phyloP scores from a whole-genome alignment of 1,140 invertebrate species.

The Lordiphosa collinella region DNA sequence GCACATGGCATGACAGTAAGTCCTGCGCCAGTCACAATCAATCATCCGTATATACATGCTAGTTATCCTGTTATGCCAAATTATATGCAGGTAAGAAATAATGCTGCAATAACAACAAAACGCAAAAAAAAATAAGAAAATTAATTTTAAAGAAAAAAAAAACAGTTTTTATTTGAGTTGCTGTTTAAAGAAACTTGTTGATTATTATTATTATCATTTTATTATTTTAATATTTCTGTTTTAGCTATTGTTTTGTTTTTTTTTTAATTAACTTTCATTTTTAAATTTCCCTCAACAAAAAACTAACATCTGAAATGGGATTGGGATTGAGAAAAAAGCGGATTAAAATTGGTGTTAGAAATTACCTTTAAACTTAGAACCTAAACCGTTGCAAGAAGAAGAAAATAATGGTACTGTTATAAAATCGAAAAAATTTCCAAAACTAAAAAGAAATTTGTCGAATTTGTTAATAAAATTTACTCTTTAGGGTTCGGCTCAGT shows the following conservation, averaged over 20 bases:
- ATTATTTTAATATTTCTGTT: constrained; percentile 8
- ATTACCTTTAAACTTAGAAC: too few species aligned
- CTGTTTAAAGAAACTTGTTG: constrained; percentile 27
- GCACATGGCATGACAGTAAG: constrained; percentile 80
- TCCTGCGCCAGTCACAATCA: constrained; percentile 80
- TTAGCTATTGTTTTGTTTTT: constrained; percentile 4
- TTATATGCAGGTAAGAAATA: constrained; percentile 79
- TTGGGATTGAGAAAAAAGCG: too few species aligned
- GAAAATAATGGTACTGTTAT: too few species aligned
- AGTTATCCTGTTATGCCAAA: constrained; percentile 80
- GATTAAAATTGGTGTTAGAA: too few species aligned
- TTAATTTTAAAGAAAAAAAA: constrained; percentile 14
- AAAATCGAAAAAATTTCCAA: too few species aligned
- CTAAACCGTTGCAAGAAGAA: too few species aligned
- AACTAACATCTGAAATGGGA: too few species aligned
- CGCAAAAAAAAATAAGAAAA: constrained; percentile 14
- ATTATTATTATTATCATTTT: constrained; percentile 4
- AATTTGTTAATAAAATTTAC: too few species aligned
- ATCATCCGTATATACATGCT: constrained; percentile 80
- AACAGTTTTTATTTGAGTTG: constrained; percentile 41
- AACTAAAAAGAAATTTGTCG: too few species aligned
- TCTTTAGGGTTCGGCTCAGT: too few species aligned
- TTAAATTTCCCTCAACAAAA: neutral
- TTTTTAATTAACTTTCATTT: constrained; percentile 1
- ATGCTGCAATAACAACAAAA: constrained; percentile 20